Evolutionary conservation across 2,113 vertebrate genomes (phyloP), one percentile per base, ranked within the genome.

Genomic region (Arizona elegans): DNA sequence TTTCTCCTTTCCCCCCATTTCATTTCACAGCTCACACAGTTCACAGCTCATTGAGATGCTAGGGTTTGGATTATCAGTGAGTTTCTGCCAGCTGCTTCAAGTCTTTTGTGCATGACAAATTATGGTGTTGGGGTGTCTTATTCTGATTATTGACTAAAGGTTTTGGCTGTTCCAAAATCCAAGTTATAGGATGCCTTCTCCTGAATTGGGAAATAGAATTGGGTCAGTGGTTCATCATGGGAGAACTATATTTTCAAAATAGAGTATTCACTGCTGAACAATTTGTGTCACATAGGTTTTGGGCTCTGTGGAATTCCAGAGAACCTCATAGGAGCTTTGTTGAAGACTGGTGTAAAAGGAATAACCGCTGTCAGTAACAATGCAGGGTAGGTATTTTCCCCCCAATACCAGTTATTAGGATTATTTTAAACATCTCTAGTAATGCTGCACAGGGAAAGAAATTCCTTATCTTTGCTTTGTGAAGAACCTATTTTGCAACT

Each of bases 291-390:
- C 23, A 0, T 93, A 99, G 99, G 99, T 54, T 99, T 99, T 96
- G 99, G 99, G 52, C 96, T 99, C 33, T 99, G 99, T 96, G 99
- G 99, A 13, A 99, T 99, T 94, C 99, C 99, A 33, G 99, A 99
- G 96, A 99, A 99, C 93, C 98, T 99, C 23, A 99, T 99, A 94
- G 98, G 97, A 85, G 98, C 98, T 95, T 98, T 99, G 91, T 96
- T 99, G 93, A 99, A 99, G 97, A 99, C 98, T 0, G 98, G 99
- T 24, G 98, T 99, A 15, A 99, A 98, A 65, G 97, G 95, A 85
- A 92, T 99, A 92, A 99, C 99, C 8, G 99, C 99, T 70, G 98
- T 99, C 95, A 99, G 99, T 97, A 99, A 99, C 95, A 99, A 99
- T 97, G 99, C 99, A 59, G 99, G 99, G 99, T 99, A 97, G 96